Evolutionary conservation across 2,797 vertebrate genomes (phyloP).

Genomic region (Phalloptychus januarius): DNA sequence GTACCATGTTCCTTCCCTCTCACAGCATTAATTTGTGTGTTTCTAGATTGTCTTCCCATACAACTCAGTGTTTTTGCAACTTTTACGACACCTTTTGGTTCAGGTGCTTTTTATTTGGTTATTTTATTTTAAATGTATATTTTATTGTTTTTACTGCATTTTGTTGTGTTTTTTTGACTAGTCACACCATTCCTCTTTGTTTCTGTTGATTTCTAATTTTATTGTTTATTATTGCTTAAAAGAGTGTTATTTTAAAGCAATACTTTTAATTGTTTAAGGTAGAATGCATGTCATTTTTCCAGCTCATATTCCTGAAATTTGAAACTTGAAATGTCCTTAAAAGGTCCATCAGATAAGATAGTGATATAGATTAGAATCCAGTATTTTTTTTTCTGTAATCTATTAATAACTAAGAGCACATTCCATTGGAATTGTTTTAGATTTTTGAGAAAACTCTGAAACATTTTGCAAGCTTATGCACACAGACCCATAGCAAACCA

Average conservation of each 20-base stretch:
- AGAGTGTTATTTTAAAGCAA: not conserved
- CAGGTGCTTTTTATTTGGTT: not conserved
- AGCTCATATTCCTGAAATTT: constrained; percentile 4
- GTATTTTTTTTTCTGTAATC: not conserved
- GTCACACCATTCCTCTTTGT: not conserved
- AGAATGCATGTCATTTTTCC: not conserved
- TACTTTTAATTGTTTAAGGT: not conserved
- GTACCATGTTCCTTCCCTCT: not conserved
- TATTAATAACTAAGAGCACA: not conserved
- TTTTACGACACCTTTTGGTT: not conserved
- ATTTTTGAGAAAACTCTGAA: not conserved
- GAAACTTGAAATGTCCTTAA: not conserved
- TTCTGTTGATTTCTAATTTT: not conserved
- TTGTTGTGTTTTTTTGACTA: not conserved
- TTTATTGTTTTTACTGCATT: not conserved
- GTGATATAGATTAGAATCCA: constrained; percentile 17
- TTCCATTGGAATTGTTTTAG: not conserved
- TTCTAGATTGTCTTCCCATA: not conserved
- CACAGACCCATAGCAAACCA: not conserved
- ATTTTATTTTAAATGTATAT: not conserved
- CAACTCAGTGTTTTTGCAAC: not conserved
- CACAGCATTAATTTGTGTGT: not conserved
- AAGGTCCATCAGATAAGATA: not conserved
- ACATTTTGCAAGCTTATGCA: constrained; percentile 5
- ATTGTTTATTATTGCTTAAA: not conserved